Conservation (phyloP, 1,140 invertebrate species). For the Ptiloglossa arizonensis region DNA sequence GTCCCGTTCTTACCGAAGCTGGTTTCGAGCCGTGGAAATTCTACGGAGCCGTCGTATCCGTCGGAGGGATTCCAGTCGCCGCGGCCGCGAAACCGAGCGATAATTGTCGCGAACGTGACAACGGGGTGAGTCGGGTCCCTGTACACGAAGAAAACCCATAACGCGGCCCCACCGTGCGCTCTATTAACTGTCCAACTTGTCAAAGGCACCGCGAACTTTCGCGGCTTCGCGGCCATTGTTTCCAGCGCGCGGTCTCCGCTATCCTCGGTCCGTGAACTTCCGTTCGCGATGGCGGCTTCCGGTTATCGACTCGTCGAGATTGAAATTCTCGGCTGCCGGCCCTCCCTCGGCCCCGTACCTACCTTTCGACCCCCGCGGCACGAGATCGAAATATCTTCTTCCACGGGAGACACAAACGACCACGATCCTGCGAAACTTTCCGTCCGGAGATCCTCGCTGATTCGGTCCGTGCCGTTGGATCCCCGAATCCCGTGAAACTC, state of each 20-base stretch:
- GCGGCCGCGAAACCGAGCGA: background rate
- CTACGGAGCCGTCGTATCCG: background rate
- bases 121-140: background rate
- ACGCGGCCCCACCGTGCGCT: background rate
- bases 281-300: slow-evolving; percentile 42
- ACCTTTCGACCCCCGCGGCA: background rate
- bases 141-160: slow-evolving; percentile 21
- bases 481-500: slow-evolving; percentile 4
- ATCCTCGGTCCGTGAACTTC: slow-evolving; percentile 37
- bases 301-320: slow-evolving; percentile 55
- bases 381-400: slow-evolving; percentile 18
- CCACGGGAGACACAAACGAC: background rate
- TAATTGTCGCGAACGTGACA: slow-evolving; percentile 13
- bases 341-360: background rate
- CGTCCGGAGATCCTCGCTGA: background rate
- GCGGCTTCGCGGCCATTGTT: slow-evolving; percentile 57
- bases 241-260: slow-evolving; percentile 20
- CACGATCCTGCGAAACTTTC: background rate
- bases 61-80: background rate
- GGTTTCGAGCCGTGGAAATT: background rate
- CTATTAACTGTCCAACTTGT: slow-evolving; percentile 67
- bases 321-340: slow-evolving; percentile 53
- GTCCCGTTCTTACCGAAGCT: background rate
- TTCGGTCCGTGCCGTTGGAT: background rate
- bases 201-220: slow-evolving; percentile 54